Evolutionary conservation across 2,797 vertebrate species (phyloP).

Genomic region (Furcifer pardalis): DNA sequence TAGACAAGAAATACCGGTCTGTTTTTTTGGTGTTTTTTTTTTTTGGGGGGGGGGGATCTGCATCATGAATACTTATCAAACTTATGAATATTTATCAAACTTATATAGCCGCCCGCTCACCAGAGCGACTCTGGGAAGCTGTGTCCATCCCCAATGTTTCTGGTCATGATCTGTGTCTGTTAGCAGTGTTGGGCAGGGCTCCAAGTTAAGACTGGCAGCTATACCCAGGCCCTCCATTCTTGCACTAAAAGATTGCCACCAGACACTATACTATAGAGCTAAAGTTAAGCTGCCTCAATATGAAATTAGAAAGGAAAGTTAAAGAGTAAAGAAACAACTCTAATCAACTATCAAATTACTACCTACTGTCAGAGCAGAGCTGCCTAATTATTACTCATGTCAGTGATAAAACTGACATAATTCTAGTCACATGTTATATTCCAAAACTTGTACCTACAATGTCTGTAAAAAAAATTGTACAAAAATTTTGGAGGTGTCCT

Average conservation of each 20-base stretch:
- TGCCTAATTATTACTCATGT: background rate
- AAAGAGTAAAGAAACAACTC: background rate
- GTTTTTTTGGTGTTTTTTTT: no score
- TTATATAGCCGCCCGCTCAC: no score
- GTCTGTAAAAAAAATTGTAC: background rate
- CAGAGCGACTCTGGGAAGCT: no score
- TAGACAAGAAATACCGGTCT: constrained; percentile 30
- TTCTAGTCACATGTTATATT: background rate
- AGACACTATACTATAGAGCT: background rate
- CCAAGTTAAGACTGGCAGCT: background rate
- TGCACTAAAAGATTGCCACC: background rate
- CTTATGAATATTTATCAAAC: no score
- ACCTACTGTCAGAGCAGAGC: background rate
- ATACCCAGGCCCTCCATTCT: background rate
- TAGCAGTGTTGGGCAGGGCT: background rate
- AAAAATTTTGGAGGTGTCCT: background rate
- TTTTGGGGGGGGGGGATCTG: no score
- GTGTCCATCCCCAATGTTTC: background rate
- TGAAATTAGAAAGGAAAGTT: background rate
- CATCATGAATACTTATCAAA: background rate
- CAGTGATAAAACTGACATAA: background rate
- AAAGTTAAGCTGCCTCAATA: no score
- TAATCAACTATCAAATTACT: background rate
- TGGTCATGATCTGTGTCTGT: background rate
- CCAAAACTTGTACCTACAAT: background rate